Percentiles rank a stretch among this genome's conserved stretches.
phyloP scores from a whole-genome alignment of 1,140 invertebrate genomes.

The Leptinotarsa undecemlineata region DNA sequence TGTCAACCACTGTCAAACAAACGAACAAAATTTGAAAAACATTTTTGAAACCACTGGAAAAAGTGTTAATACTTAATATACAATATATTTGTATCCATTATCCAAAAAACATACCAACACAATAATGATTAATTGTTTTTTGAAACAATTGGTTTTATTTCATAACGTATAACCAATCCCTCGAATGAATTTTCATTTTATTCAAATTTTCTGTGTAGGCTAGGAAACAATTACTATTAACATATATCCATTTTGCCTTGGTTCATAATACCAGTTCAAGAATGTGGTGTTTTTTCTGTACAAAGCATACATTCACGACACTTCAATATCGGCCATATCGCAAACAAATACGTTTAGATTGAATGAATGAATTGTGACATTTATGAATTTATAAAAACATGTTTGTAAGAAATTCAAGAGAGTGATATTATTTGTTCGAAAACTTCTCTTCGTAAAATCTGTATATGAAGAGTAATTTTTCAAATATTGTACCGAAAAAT shows the following conservation, averaged over 20 bases:
- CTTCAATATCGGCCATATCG: not conserved
- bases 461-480: too few species aligned
- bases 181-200: constrained; percentile 33
- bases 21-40: not conserved
- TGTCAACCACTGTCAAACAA: not conserved
- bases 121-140: constrained; percentile 9
- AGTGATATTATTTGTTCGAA: too few species aligned
- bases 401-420: too few species aligned
- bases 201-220: constrained; percentile 31
- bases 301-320: not conserved
- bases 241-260: constrained; percentile 27
- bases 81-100: not conserved
- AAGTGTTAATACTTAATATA: not conserved
- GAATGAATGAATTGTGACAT: not conserved
- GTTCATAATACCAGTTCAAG: constrained; percentile 21
- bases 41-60: not conserved
- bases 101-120: not conserved
- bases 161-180: constrained; percentile 18
- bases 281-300: constrained; percentile 20
- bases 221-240: constrained; percentile 27
- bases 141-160: constrained; percentile 23
- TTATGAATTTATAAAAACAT: too few species aligned
- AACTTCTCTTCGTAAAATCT: too few species aligned
- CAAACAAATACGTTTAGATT: not conserved
- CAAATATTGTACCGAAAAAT: too few species aligned